Evolutionary conservation across 2,797 vertebrate genomes (phyloP).

Genomic region (Poeciliopsis paucimaculata): DNA sequence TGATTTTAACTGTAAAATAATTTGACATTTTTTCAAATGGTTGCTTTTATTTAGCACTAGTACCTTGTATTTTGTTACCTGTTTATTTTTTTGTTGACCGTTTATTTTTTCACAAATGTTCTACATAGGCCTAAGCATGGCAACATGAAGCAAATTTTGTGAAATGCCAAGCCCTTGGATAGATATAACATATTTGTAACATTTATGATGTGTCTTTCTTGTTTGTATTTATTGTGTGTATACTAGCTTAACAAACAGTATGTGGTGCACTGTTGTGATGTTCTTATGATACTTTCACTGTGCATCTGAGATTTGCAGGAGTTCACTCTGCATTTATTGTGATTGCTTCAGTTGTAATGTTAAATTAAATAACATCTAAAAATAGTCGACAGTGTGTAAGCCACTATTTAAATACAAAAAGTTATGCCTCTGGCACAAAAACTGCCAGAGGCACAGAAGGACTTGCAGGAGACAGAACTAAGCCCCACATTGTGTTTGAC

Average conservation of each 20-base stretch:
- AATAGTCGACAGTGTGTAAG: neutral
- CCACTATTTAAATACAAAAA: neutral
- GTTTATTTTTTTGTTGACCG: too few species aligned
- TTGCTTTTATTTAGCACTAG: neutral
- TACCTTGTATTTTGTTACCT: neutral
- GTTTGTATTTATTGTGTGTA: neutral
- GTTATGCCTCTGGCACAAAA: too few species aligned
- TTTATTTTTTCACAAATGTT: neutral
- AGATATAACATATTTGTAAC: neutral
- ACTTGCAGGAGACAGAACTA: neutral
- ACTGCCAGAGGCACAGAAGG: neutral
- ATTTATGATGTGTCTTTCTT: neutral
- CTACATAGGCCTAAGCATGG: neutral
- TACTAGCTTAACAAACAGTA: neutral
- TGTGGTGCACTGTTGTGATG: neutral
- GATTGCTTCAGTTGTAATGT: neutral
- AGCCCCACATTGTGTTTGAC: neutral
- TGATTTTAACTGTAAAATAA: neutral
- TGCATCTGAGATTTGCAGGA: neutral
- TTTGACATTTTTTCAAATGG: neutral
- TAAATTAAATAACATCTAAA: neutral
- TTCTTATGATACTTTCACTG: neutral
- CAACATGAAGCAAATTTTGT: neutral
- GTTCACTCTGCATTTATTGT: neutral
- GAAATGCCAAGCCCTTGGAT: neutral